Conservation (phyloP, 2,888 invertebrate species). For the Tanytarsus gracilentus region DNA sequence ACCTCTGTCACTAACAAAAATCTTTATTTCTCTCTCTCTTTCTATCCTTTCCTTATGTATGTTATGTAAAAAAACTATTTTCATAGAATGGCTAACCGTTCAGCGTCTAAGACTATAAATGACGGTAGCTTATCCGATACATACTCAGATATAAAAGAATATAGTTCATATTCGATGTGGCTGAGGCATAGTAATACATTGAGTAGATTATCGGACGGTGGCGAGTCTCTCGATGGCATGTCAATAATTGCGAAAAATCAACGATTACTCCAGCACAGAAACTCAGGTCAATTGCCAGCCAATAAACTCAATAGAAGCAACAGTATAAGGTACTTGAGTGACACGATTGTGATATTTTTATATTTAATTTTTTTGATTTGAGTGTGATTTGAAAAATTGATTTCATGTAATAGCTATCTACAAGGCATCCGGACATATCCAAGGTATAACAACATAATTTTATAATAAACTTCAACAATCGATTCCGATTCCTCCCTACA, state of each 20-base stretch:
- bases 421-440: constrained; percentile 12
- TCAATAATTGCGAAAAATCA: constrained; percentile 53
- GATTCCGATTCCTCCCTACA: too few relatives aligned
- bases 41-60: constrained; percentile 15
- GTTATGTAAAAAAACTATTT: background rate
- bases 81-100: constrained; percentile 45
- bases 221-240: constrained; percentile 74
- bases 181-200: constrained; percentile 76
- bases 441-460: background rate
- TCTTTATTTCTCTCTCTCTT: background rate
- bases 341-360: constrained; percentile 13
- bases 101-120: constrained; percentile 50
- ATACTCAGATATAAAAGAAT: constrained; percentile 61
- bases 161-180: constrained; percentile 79
- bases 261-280: constrained; percentile 40
- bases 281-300: constrained; percentile 47
- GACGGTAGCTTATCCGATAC: constrained; percentile 82
- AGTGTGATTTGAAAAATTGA: constrained; percentile 25
- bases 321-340: constrained; percentile 66
- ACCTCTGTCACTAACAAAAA: background rate
- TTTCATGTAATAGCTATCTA: constrained; percentile 6
- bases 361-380: constrained; percentile 1
- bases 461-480: too few relatives aligned
- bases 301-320: constrained; percentile 77
- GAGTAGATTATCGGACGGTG: constrained; percentile 77